Evolutionary conservation across 2,113 vertebrate species (phyloP).

Genomic region (Sebastes fasciatus): DNA sequence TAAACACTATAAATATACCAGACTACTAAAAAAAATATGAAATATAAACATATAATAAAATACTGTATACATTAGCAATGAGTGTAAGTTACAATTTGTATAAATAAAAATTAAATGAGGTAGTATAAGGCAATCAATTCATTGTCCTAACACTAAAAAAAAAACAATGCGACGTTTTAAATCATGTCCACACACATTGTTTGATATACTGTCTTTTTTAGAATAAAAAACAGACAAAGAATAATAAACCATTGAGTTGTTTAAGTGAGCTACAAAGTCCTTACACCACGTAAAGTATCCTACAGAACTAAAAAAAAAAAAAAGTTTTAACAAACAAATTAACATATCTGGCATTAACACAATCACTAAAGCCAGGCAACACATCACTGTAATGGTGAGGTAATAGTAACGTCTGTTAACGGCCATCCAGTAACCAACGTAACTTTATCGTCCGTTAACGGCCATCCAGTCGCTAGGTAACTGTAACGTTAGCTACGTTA

Average conservation of each 20-base stretch:
- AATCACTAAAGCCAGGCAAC: neutral
- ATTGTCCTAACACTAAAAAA: neutral
- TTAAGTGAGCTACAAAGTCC: neutral
- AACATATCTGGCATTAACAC: neutral
- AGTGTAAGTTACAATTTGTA: too few relatives aligned
- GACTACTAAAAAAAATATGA: too few relatives aligned
- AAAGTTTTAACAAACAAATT: neutral
- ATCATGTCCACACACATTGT: neutral
- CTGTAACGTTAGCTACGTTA: constrained; percentile 18
- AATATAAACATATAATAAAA: too few relatives aligned
- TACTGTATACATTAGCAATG: too few relatives aligned
- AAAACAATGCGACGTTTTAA: neutral
- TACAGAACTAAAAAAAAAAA: neutral
- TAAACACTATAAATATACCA: too few relatives aligned
- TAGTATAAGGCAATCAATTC: neutral
- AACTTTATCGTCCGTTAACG: constrained; percentile 14
- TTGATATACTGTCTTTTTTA: neutral
- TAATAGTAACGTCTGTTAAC: neutral
- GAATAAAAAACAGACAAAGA: neutral
- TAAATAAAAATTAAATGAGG: too few relatives aligned
- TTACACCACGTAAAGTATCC: neutral
- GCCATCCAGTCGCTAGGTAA: neutral
- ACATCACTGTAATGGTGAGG: neutral
- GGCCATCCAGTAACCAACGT: too few relatives aligned
- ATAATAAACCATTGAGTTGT: neutral